A percentile compares a stretch with the other conserved stretches of the same genome.
phyloP scores from a whole-genome alignment of 2,888 invertebrate species.

The Rhorus exstirpatorius region DNA sequence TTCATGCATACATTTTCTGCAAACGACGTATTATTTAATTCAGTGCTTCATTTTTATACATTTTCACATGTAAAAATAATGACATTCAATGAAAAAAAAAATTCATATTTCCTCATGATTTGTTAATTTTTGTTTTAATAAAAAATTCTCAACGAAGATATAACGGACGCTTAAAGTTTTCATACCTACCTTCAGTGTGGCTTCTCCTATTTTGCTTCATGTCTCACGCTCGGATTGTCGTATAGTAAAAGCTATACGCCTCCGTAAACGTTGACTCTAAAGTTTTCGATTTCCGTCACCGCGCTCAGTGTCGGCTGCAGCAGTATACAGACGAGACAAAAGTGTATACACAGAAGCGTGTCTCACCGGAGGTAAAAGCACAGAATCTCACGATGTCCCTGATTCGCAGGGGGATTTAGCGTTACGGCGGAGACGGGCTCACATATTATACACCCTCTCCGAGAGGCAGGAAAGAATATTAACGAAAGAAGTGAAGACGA shows the following conservation, averaged over 20 bases:
- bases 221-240: too few relatives aligned
- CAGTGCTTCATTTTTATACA: not conserved
- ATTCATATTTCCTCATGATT: too few relatives aligned
- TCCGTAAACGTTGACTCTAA: conserved; percentile 56
- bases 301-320: not conserved
- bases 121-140: too few relatives aligned
- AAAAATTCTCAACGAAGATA: too few relatives aligned
- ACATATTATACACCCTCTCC: not conserved
- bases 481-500: too few relatives aligned
- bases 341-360: not conserved
- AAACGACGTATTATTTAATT: not conserved
- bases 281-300: conserved; percentile 55
- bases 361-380: conserved; percentile 12
- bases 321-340: not conserved
- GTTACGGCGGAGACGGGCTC: not conserved
- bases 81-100: too few relatives aligned
- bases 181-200: too few relatives aligned
- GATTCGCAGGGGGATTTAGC: not conserved
- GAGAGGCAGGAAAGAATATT: too few relatives aligned
- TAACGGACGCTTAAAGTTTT: too few relatives aligned
- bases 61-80: not conserved
- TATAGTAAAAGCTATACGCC: too few relatives aligned
- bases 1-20: not conserved
- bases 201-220: too few relatives aligned
- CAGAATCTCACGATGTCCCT: not conserved